phyloP scores from a whole-genome alignment of 2,797 vertebrate species.

The Microctenopoma steveboyesi region DNA sequence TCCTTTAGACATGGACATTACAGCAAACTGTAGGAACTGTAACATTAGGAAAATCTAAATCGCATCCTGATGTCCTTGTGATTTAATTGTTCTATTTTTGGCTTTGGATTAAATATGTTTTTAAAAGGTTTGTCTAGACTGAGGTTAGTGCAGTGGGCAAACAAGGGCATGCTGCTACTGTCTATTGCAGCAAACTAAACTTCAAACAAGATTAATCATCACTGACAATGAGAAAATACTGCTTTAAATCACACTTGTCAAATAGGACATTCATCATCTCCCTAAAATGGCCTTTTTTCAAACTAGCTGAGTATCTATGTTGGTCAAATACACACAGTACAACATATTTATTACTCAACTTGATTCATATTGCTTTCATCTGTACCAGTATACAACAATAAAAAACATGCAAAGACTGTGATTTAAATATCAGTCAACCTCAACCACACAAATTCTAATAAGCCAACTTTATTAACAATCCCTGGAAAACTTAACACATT shows the following conservation, averaged over 20 bases:
- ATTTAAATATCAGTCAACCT: constrained; percentile 38
- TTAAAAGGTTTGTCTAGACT: constrained; percentile 48
- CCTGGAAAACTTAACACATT: constrained; percentile 10
- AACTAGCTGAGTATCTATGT: not conserved
- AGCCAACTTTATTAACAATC: constrained; percentile 13
- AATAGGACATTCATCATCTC: constrained; percentile 7
- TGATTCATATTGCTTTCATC: not conserved
- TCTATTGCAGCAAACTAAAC: constrained; percentile 26
- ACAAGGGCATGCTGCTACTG: constrained; percentile 7
- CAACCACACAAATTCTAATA: constrained; percentile 24
- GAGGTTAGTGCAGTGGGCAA: constrained; percentile 36
- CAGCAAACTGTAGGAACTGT: constrained; percentile 21
- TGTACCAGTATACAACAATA: not conserved
- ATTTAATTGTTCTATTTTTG: constrained; percentile 39
- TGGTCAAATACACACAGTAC: constrained; percentile 5
- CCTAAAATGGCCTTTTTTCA: not conserved
- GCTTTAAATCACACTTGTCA: constrained; percentile 25
- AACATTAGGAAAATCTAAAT: constrained; percentile 47
- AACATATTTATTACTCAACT: not conserved
- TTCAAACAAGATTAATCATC: constrained; percentile 38
- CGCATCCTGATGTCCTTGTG: constrained; percentile 16
- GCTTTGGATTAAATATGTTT: constrained; percentile 24
- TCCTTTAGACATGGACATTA: constrained; percentile 33
- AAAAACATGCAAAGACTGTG: not conserved
- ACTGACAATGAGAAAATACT: constrained; percentile 11